Conservation (phyloP, 2,888 invertebrate species). For the Coecobrya sp. region DNA sequence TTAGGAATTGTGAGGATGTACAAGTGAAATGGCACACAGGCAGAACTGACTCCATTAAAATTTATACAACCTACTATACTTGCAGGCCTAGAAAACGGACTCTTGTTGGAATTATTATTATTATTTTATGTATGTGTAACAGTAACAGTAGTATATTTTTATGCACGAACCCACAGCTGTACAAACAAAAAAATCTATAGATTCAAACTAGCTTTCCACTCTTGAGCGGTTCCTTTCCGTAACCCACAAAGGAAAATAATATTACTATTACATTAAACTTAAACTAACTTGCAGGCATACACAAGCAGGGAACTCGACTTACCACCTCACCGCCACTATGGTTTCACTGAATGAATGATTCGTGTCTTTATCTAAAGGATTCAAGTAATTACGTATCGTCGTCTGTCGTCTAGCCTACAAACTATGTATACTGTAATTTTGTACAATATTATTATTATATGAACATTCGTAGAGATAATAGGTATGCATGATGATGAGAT, state of each 20-base stretch:
- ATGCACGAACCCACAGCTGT: conserved; percentile 65
- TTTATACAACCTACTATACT: background rate
- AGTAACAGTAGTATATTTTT: conserved; percentile 57
- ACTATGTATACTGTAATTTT: background rate
- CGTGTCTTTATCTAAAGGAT: background rate
- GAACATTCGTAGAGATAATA: background rate
- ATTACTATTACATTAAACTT: background rate
- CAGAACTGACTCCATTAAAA: background rate
- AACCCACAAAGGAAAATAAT: background rate
- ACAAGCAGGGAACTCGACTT: background rate
- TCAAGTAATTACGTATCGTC: background rate
- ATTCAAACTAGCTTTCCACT: conserved; percentile 39
- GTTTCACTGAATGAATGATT: background rate
- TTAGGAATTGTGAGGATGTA: background rate
- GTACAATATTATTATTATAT: background rate
- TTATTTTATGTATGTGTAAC: background rate
- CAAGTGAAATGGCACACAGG: background rate
- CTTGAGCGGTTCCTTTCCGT: background rate
- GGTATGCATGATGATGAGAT: background rate
- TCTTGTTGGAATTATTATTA: background rate
- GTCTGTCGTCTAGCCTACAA: background rate
- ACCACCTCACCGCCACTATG: background rate
- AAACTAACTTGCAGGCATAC: background rate
- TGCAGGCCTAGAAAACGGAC: background rate
- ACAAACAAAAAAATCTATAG: conserved; percentile 61